Percentiles rank a stretch among this genome's conserved stretches.
phyloP scores from a whole-genome alignment of 2,888 invertebrate species.

The Spodoptera picta region DNA sequence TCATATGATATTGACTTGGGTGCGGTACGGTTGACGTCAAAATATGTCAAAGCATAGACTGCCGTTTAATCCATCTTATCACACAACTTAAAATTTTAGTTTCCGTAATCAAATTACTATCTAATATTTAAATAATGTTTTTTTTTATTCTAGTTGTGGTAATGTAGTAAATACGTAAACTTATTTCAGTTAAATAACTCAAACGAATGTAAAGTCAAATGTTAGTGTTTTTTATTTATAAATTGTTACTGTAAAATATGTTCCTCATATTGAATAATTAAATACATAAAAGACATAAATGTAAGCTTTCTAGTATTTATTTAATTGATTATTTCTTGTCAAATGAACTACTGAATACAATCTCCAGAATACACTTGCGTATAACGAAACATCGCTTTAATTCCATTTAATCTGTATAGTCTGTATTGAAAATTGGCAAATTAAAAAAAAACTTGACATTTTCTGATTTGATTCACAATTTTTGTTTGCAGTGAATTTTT shows the following conservation, averaged over 20 bases:
- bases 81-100: background rate
- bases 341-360: no score
- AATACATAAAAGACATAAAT: no score
- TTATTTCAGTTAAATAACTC: no score
- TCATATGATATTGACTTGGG: conserved; percentile 12
- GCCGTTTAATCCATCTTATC: conserved; percentile 30
- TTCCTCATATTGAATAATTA: no score
- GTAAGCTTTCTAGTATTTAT: no score
- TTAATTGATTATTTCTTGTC: no score
- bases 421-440: conserved; percentile 61
- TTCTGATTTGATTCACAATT: conserved; percentile 74
- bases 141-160: no score
- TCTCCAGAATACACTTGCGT: background rate
- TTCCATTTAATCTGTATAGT: conserved; percentile 21
- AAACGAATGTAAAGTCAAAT: no score
- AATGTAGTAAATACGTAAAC: no score
- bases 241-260: no score
- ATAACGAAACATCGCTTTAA: conserved; percentile 10
- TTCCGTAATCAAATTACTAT: background rate
- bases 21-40: conserved; percentile 45
- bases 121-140: background rate
- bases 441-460: conserved; percentile 72
- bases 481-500: conserved; percentile 79
- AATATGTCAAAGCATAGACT: conserved; percentile 51
- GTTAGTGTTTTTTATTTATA: no score